These are phyloP conservation scores for Aptenodytes forsteri DNA, from an alignment of 2,113 vertebrate species.

Conservation along the genomic window DNA sequence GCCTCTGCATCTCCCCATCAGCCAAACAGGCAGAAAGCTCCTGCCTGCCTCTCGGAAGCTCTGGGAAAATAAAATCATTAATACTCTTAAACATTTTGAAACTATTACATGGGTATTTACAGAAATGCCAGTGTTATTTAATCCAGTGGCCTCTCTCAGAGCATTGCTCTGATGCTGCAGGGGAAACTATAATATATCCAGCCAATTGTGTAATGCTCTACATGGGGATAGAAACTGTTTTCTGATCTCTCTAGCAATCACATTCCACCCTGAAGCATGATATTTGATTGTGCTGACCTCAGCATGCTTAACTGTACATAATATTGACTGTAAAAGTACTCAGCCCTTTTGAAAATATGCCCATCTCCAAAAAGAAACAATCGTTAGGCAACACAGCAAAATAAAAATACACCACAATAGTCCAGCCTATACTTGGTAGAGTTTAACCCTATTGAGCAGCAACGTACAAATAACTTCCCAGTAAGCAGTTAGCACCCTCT, in stretches of 20 bases:
- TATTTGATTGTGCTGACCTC: neutral
- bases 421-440: neutral
- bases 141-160: neutral
- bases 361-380: neutral
- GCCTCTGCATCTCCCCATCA: neutral
- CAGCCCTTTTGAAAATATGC: neutral
- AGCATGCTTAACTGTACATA: neutral
- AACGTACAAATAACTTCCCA: accelerated
- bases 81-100: neutral
- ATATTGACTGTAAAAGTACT: neutral
- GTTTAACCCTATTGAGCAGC: neutral
- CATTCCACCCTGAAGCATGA: neutral
- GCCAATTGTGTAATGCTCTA: neutral
- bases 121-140: neutral
- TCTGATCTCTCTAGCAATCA: neutral
- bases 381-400: neutral
- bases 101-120: neutral
- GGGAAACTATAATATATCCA: neutral
- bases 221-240: neutral
- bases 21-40: accelerated
- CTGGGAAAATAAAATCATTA: neutral
- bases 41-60: accelerated
- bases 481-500: neutral
- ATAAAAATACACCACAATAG: accelerated
- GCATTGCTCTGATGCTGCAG: neutral